A percentile compares a stretch with the other conserved stretches of the same genome.
phyloP scores from a whole-genome alignment of 1,140 invertebrate species.

The Oryctes rhinoceros region DNA sequence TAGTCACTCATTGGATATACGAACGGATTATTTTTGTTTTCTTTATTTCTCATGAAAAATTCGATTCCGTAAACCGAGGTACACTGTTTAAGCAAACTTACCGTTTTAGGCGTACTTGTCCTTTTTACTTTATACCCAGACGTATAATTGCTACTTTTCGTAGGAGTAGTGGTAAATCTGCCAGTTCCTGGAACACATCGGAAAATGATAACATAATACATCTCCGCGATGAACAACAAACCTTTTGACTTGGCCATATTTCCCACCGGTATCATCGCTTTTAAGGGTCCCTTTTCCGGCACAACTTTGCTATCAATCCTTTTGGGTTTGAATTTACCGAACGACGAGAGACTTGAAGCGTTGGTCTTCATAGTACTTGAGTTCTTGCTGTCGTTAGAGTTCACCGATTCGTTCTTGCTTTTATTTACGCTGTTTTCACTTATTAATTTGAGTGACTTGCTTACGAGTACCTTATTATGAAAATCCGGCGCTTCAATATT shows the following conservation, averaged over 20 bases:
- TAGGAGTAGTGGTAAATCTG: slow-evolving; percentile 42
- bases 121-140: slow-evolving; percentile 41
- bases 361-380: slow-evolving; percentile 25
- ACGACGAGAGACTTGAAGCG: background rate
- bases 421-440: background rate
- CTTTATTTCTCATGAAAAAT: too few relatives aligned
- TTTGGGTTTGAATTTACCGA: slow-evolving; percentile 45
- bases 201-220: background rate
- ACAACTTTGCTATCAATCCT: slow-evolving; percentile 39
- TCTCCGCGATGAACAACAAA: slow-evolving; percentile 21
- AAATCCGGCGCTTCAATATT: background rate
- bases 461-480: background rate
- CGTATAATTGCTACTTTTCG: slow-evolving; percentile 12
- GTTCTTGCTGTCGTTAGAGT: slow-evolving; percentile 39
- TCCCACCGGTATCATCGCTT: slow-evolving; percentile 46
- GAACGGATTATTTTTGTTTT: too few relatives aligned
- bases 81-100: slow-evolving; percentile 18
- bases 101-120: slow-evolving; percentile 44
- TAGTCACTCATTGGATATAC: too few relatives aligned
- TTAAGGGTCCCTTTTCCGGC: slow-evolving; percentile 45
- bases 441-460: background rate
- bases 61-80: too few relatives aligned
- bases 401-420: background rate
- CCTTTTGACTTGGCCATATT: slow-evolving; percentile 45
- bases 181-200: background rate